Base-by-base conservation (phyloP, 2,113 vertebrate genomes). In the Gyps fulvus region DNA sequence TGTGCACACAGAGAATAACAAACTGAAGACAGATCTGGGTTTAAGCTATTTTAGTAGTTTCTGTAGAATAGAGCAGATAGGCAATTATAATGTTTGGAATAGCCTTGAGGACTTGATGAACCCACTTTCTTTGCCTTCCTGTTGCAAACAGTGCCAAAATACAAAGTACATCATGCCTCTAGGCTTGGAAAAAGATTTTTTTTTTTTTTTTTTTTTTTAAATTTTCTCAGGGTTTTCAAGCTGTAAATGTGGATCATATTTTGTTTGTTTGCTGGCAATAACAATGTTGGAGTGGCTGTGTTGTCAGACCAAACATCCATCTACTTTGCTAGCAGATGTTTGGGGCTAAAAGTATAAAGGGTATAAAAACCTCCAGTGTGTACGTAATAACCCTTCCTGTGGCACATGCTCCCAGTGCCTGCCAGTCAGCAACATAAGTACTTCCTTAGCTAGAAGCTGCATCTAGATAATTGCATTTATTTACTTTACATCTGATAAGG, bases 11-110 rank as follows among this genome's bases (percentile, higher is more conserved):
- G 87, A 95, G 95, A 96, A 96, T 82, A 91, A 73, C 50, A 77
- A 92, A 90, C 81, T 49, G 76, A 15, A 62, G 16, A 36, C 67
- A 92, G 70, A 78, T 50, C 70, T 91, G 91, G 74, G 82, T 77
- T 91, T 73, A 50, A 71, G 93, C 91, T 94, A 55, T 38, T 97
- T 94, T 73, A 81, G 85, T 83, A 94, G 94, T 74, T 97, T 73
- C 83, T 93, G 40, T 69, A 67, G 67, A 83, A 40, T 26, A 62
- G 76, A 92, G 26, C 63, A 90, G 87, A 92, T 81, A 88, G 94
- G 86, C 63, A 83, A 83, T 92, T 78, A 70, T 20, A 58, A 57
- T 78, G 74, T 83, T 93, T 1, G 25, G 43, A 97, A 80, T 83
- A 94, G 96, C 91, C 74, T 66, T 77, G 78, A 93, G 96, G 93